A percentile compares a stretch with the other conserved stretches of the same genome.
phyloP scores from a whole-genome alignment of 2,797 vertebrate genomes.

The Sylvilagus floridanus region DNA sequence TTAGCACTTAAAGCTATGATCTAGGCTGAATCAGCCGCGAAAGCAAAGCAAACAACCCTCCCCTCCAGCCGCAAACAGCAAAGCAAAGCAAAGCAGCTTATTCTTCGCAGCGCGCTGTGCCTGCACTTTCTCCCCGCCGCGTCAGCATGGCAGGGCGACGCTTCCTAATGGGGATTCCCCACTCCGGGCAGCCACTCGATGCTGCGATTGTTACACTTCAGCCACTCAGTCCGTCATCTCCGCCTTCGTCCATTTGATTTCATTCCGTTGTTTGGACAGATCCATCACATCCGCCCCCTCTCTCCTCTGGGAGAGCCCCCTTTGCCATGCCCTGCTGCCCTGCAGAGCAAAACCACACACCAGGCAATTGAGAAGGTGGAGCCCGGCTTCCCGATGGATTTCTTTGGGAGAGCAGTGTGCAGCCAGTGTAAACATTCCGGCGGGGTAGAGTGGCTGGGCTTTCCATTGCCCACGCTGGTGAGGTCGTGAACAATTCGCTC shows the following conservation, averaged over 20 bases:
- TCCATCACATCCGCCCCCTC: background rate
- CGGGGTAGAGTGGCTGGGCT: conserved; percentile 64
- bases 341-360: conserved; percentile 4
- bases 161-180: background rate
- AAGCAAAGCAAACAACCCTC: conserved; percentile 54
- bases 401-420: conserved; percentile 58
- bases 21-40: conserved; percentile 24
- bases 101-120: background rate
- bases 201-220: background rate
- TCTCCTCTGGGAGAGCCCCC: background rate
- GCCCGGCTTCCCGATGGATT: conserved; percentile 8
- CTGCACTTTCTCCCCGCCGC: background rate
- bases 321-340: background rate
- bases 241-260: background rate
- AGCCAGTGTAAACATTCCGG: conserved; percentile 76
- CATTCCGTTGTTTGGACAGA: background rate
- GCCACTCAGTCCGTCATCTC: background rate
- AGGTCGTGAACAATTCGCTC: conserved; percentile 62
- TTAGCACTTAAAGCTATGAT: conserved; percentile 53
- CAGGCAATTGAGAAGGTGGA: background rate
- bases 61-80: background rate
- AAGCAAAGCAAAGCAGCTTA: background rate
- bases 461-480: conserved; percentile 69
- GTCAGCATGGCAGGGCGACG: background rate
- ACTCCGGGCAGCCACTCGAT: background rate